Percentiles rank a stretch among this genome's conserved stretches.
Evolutionary conservation across 64 coral and sea anemone species (phyloP).

Genomic region (Pocillopora damicornis): DNA sequence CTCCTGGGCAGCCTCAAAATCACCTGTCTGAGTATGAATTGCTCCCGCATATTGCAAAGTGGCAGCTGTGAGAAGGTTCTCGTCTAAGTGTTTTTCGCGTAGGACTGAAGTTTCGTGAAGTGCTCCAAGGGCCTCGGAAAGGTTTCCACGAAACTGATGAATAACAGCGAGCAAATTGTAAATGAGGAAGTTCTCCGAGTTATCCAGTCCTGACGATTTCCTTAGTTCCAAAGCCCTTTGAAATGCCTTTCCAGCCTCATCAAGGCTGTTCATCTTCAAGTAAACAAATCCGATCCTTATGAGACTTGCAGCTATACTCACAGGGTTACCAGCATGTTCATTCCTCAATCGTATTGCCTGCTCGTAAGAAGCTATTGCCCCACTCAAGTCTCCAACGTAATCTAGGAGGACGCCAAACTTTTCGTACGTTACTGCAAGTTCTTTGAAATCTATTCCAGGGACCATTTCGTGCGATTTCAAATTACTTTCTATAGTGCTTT

Average conservation of each 20-base stretch:
- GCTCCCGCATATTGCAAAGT: neutral
- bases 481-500: neutral
- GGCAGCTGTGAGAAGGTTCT: neutral
- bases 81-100: neutral
- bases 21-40: neutral
- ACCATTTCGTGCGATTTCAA: neutral
- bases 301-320: neutral
- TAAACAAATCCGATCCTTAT: neutral
- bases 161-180: neutral
- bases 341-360: neutral
- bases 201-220: neutral
- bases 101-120: neutral
- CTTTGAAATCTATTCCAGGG: neutral
- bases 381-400: neutral
- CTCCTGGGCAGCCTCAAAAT: neutral
- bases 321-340: neutral
- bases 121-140: neutral
- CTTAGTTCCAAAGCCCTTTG: neutral
- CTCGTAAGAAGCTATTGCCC: neutral
- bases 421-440: slow-evolving; percentile 1
- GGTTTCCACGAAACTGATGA: neutral
- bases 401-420: neutral
- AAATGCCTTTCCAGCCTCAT: neutral
- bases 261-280: neutral
- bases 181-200: neutral